Conservation (phyloP, 2,797 vertebrate species). For the Cryptoprocta ferox region DNA sequence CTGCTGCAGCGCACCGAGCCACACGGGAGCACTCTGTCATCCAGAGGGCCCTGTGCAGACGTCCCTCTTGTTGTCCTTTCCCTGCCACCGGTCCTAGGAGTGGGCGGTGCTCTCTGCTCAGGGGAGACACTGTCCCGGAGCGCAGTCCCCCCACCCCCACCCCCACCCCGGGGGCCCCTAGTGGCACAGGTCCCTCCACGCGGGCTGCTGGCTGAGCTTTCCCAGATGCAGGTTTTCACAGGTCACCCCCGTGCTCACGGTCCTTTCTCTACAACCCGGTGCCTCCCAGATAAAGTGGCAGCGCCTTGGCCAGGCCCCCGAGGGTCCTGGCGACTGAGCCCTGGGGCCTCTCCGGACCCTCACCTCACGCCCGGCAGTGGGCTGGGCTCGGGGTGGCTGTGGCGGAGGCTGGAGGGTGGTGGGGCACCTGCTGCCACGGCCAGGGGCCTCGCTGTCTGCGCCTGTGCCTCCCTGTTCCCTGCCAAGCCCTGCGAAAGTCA, state of each 20-base stretch:
- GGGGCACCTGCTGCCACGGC: neutral
- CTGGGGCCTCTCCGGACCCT: neutral
- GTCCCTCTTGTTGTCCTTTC: neutral
- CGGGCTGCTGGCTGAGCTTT: neutral
- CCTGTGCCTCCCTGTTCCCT: neutral
- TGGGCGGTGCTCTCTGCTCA: neutral
- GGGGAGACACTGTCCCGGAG: neutral
- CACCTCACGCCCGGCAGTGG: neutral
- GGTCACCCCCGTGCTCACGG: neutral
- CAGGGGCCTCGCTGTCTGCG: neutral
- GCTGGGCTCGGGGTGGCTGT: neutral
- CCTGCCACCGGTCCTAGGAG: neutral
- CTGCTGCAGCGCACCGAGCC: neutral
- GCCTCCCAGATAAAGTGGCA: neutral
- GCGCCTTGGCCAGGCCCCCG: neutral
- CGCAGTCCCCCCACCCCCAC: too few relatives aligned
- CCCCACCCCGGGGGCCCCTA: too few relatives aligned
- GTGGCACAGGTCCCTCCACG: neutral
- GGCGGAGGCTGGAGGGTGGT: neutral
- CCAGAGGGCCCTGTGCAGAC: neutral
- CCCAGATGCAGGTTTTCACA: neutral
- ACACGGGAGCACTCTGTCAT: neutral
- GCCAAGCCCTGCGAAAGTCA: neutral
- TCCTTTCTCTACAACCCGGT: neutral
- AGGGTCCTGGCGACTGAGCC: neutral